phyloP scores from a whole-genome alignment of 2,888 invertebrate species.

The Lutraria lutraria region DNA sequence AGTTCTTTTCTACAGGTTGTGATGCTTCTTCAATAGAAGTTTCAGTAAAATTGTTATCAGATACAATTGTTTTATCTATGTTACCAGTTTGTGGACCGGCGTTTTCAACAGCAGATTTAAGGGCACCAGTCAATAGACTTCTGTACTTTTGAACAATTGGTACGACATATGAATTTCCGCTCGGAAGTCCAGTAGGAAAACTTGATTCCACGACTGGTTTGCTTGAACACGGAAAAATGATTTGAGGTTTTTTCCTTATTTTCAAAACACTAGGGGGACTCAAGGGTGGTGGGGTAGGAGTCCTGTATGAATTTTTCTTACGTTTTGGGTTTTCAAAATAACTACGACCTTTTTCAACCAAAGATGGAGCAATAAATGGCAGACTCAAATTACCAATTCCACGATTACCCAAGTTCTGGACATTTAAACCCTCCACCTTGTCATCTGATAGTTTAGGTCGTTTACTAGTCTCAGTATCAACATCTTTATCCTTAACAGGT shows the following conservation, averaged over 20 bases:
- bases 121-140: not conserved
- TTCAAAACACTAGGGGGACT: not conserved
- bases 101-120: not conserved
- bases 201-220: not conserved
- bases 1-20: conserved; percentile 25
- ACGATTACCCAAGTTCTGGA: not conserved
- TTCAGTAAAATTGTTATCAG: not conserved
- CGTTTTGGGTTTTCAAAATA: not conserved
- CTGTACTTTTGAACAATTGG: not conserved
- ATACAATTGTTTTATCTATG: not conserved
- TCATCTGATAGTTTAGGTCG: not conserved
- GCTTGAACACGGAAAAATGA: too few relatives aligned
- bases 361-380: not conserved
- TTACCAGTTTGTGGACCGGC: not conserved
- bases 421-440: not conserved
- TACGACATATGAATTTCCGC: not conserved
- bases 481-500: not conserved
- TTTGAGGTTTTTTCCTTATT: not conserved
- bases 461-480: not conserved
- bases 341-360: too few relatives aligned
- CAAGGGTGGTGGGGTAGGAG: conserved; percentile 28
- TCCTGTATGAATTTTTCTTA: conserved; percentile 21
- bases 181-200: not conserved
- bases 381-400: not conserved
- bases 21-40: not conserved